Conservation (phyloP, 2,797 vertebrate genomes). For the Phyllotis vaccarum region DNA sequence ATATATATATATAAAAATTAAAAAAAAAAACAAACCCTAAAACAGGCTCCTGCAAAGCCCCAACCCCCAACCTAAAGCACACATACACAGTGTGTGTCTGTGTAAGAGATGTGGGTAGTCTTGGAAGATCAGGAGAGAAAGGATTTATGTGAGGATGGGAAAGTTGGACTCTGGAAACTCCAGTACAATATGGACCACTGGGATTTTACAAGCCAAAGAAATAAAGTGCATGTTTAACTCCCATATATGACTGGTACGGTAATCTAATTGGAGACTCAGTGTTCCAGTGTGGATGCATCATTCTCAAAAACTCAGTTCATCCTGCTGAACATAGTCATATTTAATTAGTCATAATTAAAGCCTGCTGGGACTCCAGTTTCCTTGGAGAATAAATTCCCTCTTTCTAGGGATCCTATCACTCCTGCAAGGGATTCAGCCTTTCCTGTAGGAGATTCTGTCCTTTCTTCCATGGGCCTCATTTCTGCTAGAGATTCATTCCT, state of each 20-base stretch:
- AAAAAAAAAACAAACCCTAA: background rate
- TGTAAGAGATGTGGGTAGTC: background rate
- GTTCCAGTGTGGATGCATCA: background rate
- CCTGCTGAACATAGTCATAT: background rate
- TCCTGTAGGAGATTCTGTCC: background rate
- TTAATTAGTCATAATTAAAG: too few species aligned
- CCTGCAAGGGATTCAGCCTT: too few species aligned
- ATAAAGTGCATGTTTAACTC: background rate
- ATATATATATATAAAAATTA: too few species aligned
- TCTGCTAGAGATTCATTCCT: background rate
- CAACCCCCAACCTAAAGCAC: background rate
- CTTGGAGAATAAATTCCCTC: background rate
- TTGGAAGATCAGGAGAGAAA: background rate
- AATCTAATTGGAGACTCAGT: background rate
- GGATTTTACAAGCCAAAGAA: background rate
- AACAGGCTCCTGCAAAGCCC: background rate
- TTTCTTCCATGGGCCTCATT: background rate
- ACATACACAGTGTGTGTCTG: too few species aligned
- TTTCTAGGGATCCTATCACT: background rate
- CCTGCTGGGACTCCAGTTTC: background rate
- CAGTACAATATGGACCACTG: background rate
- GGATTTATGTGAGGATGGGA: background rate
- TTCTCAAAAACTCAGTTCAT: background rate
- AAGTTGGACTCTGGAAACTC: background rate
- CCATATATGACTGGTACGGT: background rate